These are phyloP conservation scores for Protonemura montana DNA, from an alignment of 2,888 invertebrate genomes.

Conservation along the genomic window DNA sequence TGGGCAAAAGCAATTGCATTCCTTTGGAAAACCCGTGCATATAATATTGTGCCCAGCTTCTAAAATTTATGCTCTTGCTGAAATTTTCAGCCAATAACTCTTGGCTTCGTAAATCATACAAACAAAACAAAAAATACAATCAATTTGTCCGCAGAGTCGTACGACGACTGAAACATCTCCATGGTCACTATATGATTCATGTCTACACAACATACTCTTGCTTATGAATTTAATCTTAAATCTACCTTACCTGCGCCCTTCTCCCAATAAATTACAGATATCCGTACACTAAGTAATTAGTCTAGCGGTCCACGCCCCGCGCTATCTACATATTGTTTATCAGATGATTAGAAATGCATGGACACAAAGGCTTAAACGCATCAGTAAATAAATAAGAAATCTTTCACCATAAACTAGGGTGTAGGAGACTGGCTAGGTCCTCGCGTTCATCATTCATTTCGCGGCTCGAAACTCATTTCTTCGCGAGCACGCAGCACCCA, in stretches of 20 bases:
- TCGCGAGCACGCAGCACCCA: constrained; percentile 22
- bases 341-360: constrained; percentile 31
- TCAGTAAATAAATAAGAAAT: constrained; percentile 45
- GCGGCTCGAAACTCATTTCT: constrained; percentile 44
- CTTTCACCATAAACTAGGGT: constrained; percentile 42
- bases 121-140: background rate
- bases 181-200: background rate
- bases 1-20: too few species aligned
- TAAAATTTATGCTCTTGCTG: background rate
- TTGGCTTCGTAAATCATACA: background rate
- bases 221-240: background rate
- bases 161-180: background rate
- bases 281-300: constrained; percentile 31
- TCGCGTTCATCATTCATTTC: constrained; percentile 42
- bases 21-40: background rate
- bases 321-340: constrained; percentile 33
- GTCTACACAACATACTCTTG: background rate
- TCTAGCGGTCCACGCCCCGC: background rate
- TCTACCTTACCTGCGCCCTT: background rate
- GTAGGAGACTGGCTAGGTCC: background rate
- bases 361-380: constrained; percentile 34
- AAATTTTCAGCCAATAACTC: background rate
- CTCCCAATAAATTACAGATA: background rate
- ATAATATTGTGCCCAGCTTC: background rate
- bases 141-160: background rate